A percentile compares a stretch with the other conserved stretches of the same genome.
These are phyloP conservation scores for Drosophila erecta DNA, from an alignment of 1,140 invertebrate genomes.

Conservation along the genomic window DNA sequence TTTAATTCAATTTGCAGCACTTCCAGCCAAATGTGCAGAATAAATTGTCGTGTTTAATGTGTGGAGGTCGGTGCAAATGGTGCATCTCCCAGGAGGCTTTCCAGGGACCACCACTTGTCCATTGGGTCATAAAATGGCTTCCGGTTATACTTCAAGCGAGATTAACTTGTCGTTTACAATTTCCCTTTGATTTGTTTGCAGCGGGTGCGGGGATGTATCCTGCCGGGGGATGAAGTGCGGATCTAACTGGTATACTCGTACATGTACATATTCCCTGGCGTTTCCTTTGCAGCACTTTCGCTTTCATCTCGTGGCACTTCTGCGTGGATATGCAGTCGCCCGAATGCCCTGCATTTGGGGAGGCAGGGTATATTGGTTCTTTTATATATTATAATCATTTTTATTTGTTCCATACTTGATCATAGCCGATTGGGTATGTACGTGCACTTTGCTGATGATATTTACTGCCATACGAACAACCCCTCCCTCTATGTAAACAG, in stretches of 20 bases:
- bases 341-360: slow-evolving; percentile 7
- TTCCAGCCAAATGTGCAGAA: slow-evolving; percentile 55
- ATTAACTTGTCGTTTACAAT: slow-evolving; percentile 85
- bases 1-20: slow-evolving; percentile 66
- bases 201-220: neutral
- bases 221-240: neutral
- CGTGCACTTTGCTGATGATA: too few species aligned
- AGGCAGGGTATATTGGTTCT: neutral
- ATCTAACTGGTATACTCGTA: slow-evolving; percentile 1
- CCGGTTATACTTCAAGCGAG: slow-evolving; percentile 83
- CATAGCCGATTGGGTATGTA: too few species aligned
- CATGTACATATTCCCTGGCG: too few species aligned
- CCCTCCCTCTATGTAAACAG: too few species aligned
- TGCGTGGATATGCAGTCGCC: slow-evolving; percentile 10
- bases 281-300: slow-evolving; percentile 41
- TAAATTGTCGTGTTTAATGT: slow-evolving; percentile 73
- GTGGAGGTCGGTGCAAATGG: slow-evolving; percentile 52
- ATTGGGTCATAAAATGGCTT: slow-evolving; percentile 83
- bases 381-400: neutral
- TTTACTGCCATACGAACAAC: too few species aligned
- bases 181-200: slow-evolving; percentile 84
- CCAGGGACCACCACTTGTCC: slow-evolving; percentile 58
- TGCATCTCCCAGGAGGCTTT: too few species aligned
- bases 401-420: too few species aligned
- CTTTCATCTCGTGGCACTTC: slow-evolving; percentile 62